Evolutionary conservation across 2,113 vertebrate species (phyloP), one percentile per base, ranked within the genome.

Genomic region (Shinisaurus crocodilurus): DNA sequence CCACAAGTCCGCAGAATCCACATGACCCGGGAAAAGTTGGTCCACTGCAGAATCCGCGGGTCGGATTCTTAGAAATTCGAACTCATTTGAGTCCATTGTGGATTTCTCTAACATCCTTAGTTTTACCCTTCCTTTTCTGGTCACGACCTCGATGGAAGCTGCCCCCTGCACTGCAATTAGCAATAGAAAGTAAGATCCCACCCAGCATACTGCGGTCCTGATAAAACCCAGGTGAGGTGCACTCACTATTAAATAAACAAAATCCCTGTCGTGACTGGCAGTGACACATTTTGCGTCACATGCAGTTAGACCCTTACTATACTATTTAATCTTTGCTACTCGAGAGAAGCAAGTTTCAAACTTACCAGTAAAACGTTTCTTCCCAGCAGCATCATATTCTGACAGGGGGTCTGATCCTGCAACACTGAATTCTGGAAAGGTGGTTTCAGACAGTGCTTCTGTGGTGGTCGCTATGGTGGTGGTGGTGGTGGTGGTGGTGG

Each of bases 351-450:
- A 83, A 89, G 88, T 40, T 9, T 48, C 18, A 37, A 77, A 86
- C 92, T 96, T 98, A 99, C 99, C 99, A 96, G 97, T 98, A 96
- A 99, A 99, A 72, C 99, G 97, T 77, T 98, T 99, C 95, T 98
- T 99, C 92, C 99, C 99, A 83, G 97, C 96, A 63, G 98, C 96
- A 93, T 99, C 99, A 76, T 98, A 98, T 94, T 98, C 98, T 5
- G 98, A 98, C 74, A 97, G 92, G 10, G 98, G 98, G 32, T 97
- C 97, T 1, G 96, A 97, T 91, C 97, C 98, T 82, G 94, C 89
- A 5, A 96, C 82, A 81, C 96, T 96, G 1, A 92, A 96, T 54
- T 97, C 97, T 0, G 95, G 94, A 12, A 96, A 94, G 75, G 86
- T 18, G 81, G 50, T 80, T 20, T 94, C 93, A 0, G 34, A 74